These are phyloP conservation scores for Alethe diademata DNA, from an alignment of 2,113 vertebrate genomes.

Conservation along the genomic window DNA sequence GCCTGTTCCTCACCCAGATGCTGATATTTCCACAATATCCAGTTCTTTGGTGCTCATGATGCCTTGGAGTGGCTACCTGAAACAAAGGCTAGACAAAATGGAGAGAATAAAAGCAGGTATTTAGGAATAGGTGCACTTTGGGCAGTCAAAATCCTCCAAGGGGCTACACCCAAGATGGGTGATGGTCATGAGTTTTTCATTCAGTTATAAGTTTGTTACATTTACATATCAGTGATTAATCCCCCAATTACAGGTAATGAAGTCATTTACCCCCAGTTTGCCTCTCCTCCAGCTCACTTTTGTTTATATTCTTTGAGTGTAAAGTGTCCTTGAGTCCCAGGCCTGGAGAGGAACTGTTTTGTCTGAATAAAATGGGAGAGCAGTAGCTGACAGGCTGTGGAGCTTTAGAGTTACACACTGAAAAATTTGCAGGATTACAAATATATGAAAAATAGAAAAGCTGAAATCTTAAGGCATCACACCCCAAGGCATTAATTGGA, in stretches of 20 bases:
- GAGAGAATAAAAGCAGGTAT: neutral
- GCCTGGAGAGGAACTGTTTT: neutral
- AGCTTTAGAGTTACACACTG: neutral
- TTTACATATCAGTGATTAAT: neutral
- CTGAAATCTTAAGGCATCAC: neutral
- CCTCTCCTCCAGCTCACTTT: neutral
- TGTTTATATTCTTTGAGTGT: neutral
- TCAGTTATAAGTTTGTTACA: neutral
- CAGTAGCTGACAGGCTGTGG: neutral
- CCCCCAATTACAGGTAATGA: neutral
- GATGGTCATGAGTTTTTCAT: neutral
- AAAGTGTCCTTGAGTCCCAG: neutral
- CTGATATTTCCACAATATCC: neutral
- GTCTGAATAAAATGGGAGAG: neutral
- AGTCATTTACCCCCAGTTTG: neutral
- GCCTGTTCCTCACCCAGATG: neutral
- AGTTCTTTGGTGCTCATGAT: neutral
- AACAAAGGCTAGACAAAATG: neutral
- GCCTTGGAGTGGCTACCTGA: neutral
- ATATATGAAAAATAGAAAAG: neutral
- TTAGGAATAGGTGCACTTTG: neutral
- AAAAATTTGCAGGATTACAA: neutral
- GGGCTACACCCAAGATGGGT: neutral
- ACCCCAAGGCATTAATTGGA: neutral
- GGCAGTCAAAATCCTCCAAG: neutral